Base-by-base conservation (phyloP, 2,888 invertebrate species). In the Volucella inflata region DNA sequence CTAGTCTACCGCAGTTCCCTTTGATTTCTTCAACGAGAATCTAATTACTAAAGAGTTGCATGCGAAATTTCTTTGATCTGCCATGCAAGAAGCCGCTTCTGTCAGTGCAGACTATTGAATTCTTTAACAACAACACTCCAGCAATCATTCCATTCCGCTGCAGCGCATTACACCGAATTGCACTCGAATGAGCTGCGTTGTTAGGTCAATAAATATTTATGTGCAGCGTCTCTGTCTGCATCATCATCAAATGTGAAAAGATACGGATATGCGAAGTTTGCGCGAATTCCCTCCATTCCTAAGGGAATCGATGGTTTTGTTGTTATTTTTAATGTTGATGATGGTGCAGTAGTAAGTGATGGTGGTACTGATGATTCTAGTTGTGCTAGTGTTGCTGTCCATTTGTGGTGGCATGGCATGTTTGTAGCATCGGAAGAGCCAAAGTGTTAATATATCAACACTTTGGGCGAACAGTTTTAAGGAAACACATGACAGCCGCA, bases 371-470 rank as follows among this genome's bases (percentile, higher is more conserved):
- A n/a, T n/a, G n/a, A n/a, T 30, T 30, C 30, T 30, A 30, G 46
- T 70, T 59, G 4, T 46, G 50, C 36, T 21, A 2, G 46, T 3
- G 44, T 78, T 53, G 64, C 65, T 77, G 82, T 71, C 82, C 77
- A 59, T 71, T 82, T 64, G 77, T 71, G 77, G 17, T 51, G 17
- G 51, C 51, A 21, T 21, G 21, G 17, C 17, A 21, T 51, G 84
- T 84, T 84, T 84, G 80, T 71, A 71, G 80, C 85, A 77, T 85
- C 65, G 75, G 84, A 85, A 72, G 81, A 85, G 62, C 85, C 64
- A 85, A 81, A 85, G 85, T 85, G 85, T 85, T 85, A 77, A 85
- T 85, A 85, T 77, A 81, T 85, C 76, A 85, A 85, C 85, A 85
- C 85, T 80, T 72, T 81, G 30, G 30, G 74, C 53, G 70, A 68